Base-by-base conservation (phyloP, 1,140 invertebrate genomes). In the Chymomyza costata region DNA sequence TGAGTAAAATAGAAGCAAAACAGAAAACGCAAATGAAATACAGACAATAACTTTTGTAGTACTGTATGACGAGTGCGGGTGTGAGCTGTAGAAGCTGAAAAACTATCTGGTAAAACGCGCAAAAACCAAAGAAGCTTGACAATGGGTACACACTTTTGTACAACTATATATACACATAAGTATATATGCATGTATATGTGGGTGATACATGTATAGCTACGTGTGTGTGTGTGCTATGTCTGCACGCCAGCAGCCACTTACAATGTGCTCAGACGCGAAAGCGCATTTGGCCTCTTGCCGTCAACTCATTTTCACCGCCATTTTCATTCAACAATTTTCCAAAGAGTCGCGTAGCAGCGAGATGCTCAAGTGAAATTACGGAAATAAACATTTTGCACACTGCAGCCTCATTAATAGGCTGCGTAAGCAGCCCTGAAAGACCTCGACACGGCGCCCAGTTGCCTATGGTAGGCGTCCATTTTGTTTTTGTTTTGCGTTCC, bases 321-420 rank as follows among this genome's bases (percentile, higher is more conserved):
- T 35, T 32, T 34, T 18, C 31, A 18, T 34, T 60, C 46, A 34
- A 44, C 47, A 38, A 32, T 55, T 62, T 60, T 14, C 35, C 48
- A 38, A 34, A 25, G 2, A 13, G 39, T 28, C 25, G 25, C n/a
- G n/a, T 25, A 41, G 39, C 51, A 52, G 40, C 21, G 21, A 48
- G 39, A 17, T 38, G 67, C 62, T 63, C 44, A 41, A 67, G 51
- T 71, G 38, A 71, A 69, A 65, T 76, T 48, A 62, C 46, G 70
- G 61, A 74, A 74, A 78, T 70, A 74, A 70, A 65, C 61, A 65
- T 60, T 76, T 69, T 57, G 53, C 68, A 73, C 63, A 60, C 53
- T 65, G 63, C 68, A 73, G 39, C 49, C 51, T 38, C 69, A 69
- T 67, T 69, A 68, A 65, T 41, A 45, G 21, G 21, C 21, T 37